Conservation (phyloP, 2,797 vertebrate species). For the Furcifer pardalis region DNA sequence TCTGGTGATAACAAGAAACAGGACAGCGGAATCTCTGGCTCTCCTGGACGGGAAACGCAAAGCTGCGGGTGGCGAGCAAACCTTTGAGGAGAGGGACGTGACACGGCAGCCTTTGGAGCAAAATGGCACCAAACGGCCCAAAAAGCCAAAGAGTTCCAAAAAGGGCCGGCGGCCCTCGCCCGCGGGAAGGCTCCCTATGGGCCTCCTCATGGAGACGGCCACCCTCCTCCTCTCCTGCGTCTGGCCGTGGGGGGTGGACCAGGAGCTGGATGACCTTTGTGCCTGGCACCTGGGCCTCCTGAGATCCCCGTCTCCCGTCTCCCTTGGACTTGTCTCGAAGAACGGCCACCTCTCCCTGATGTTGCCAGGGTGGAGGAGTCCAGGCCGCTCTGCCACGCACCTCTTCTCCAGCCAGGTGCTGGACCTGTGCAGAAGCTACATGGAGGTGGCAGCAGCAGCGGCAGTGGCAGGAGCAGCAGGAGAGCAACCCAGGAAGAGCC, state of each 20-base stretch:
- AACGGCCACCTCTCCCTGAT: slow-evolving; percentile 71
- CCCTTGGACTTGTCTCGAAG: slow-evolving; percentile 72
- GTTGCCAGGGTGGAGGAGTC: slow-evolving; percentile 72
- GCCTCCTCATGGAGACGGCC: slow-evolving; percentile 58
- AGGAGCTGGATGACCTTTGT: slow-evolving; percentile 74
- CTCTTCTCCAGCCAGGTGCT: slow-evolving; percentile 77
- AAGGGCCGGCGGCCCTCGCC: slow-evolving; percentile 62
- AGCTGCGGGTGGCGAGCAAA: slow-evolving; percentile 24
- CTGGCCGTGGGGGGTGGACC: slow-evolving; percentile 79
- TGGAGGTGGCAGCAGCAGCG: slow-evolving; percentile 48
- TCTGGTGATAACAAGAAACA: slow-evolving; percentile 71
- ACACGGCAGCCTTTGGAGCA: slow-evolving; percentile 55
- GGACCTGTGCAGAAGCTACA: slow-evolving; percentile 76
- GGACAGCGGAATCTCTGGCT: slow-evolving; percentile 51
- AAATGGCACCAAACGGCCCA: slow-evolving; percentile 66
- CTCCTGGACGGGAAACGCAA: slow-evolving; percentile 53
- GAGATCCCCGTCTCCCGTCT: slow-evolving; percentile 68
- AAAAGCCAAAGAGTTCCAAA: slow-evolving; percentile 76
- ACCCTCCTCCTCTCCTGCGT: slow-evolving; percentile 79
- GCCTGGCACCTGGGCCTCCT: slow-evolving; percentile 64
- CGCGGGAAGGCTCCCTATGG: slow-evolving; percentile 60
- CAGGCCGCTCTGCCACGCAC: slow-evolving; percentile 54
- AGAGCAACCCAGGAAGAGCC: slow-evolving; percentile 39
- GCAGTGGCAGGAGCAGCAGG: neutral
- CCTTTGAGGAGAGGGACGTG: slow-evolving; percentile 23